Conservation (phyloP, 2,888 invertebrate species). For the Cylloceria caligata region DNA sequence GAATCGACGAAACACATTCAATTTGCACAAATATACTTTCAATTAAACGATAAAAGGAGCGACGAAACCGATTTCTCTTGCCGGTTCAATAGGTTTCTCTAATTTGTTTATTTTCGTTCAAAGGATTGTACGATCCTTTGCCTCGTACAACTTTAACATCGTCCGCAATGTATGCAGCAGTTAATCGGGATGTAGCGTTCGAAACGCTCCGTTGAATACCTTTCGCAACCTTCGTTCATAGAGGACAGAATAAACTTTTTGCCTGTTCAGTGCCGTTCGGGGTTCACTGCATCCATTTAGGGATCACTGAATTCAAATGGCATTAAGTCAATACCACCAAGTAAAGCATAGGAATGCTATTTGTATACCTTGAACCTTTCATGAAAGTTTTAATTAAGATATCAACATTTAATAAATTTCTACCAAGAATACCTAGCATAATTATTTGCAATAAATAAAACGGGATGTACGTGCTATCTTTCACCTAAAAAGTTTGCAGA, state of each 20-base stretch:
- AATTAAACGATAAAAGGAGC: slow-evolving; percentile 21
- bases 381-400: neutral
- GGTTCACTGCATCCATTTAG: slow-evolving; percentile 46
- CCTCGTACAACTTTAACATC: slow-evolving; percentile 17
- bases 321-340: slow-evolving; percentile 17
- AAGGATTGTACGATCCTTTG: slow-evolving; percentile 29
- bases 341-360: slow-evolving; percentile 17
- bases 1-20: neutral
- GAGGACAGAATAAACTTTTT: slow-evolving; percentile 53
- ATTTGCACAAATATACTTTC: neutral
- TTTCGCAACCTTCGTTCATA: slow-evolving; percentile 13
- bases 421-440: neutral
- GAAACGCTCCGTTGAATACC: slow-evolving; percentile 48
- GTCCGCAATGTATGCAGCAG: slow-evolving; percentile 26
- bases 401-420: neutral
- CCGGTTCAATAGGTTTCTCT: slow-evolving; percentile 1
- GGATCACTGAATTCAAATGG: slow-evolving; percentile 53
- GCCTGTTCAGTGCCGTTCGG: slow-evolving; percentile 24
- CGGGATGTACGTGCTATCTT: no score
- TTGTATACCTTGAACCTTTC: slow-evolving; percentile 4
- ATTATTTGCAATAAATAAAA: no score
- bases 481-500: no score
- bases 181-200: slow-evolving; percentile 46
- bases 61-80: neutral
- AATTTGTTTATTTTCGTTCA: slow-evolving; percentile 27